phyloP scores from a whole-genome alignment of 2,888 invertebrate genomes.

The Microchrysa polita region DNA sequence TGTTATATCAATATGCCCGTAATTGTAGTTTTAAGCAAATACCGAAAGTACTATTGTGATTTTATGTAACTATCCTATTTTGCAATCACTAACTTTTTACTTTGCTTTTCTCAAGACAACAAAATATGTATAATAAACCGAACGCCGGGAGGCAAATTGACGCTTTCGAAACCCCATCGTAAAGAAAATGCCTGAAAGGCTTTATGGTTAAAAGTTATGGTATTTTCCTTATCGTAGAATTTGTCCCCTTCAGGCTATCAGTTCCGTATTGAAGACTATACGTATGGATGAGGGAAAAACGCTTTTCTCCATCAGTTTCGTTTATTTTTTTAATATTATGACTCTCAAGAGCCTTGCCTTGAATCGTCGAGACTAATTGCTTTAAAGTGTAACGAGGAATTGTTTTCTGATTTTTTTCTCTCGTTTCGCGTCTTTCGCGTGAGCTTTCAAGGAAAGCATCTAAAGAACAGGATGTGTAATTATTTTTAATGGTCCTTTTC shows the following conservation, averaged over 20 bases:
- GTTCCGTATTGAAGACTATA: neutral
- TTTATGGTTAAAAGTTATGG: slow-evolving; percentile 37
- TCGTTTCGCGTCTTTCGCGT: neutral
- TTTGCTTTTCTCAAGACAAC: slow-evolving; percentile 2
- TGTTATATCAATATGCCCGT: neutral
- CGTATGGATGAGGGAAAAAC: neutral
- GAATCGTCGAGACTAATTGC: slow-evolving; percentile 32
- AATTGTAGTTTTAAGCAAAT: too few relatives aligned
- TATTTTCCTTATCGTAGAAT: slow-evolving; percentile 15
- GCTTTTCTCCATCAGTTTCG: neutral
- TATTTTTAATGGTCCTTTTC: slow-evolving; percentile 27
- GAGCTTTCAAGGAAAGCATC: slow-evolving; percentile 1
- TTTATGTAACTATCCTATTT: neutral
- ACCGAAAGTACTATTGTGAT: neutral
- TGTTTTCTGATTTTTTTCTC: slow-evolving; percentile 11
- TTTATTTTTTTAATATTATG: slow-evolving; percentile 16
- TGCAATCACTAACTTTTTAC: too few relatives aligned
- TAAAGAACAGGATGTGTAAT: slow-evolving; percentile 13
- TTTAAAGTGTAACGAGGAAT: slow-evolving; percentile 27
- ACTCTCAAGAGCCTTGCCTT: slow-evolving; percentile 29
- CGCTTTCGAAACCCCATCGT: neutral
- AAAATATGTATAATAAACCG: slow-evolving; percentile 18
- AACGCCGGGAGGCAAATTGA: neutral
- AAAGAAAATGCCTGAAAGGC: slow-evolving; percentile 22
- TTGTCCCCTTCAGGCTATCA: neutral